Percentiles rank a stretch among this genome's conserved stretches.
Evolutionary conservation across 1,140 invertebrate species (phyloP).

Genomic region (Andricus grossulariae): DNA sequence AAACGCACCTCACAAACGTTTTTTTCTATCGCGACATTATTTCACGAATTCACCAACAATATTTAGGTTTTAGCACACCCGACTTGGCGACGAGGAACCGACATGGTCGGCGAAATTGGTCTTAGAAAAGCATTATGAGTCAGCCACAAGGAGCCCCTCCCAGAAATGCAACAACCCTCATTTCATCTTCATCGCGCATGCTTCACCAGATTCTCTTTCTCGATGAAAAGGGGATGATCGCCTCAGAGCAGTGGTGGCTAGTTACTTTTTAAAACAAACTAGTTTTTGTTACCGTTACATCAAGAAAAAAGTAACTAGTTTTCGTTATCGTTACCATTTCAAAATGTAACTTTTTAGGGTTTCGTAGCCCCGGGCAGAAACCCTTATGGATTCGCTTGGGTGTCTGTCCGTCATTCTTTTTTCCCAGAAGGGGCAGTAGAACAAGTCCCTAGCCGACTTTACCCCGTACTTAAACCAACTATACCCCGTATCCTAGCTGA

Average conservation of each 20-base stretch:
- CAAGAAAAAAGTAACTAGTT: too few species aligned
- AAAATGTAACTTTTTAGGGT: too few species aligned
- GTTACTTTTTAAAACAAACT: too few species aligned
- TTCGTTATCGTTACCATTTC: too few species aligned
- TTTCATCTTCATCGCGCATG: conserved; percentile 58
- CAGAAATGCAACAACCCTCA: conserved; percentile 58
- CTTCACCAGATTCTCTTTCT: conserved; percentile 33
- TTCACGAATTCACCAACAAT: neutral
- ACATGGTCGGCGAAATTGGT: conserved; percentile 10
- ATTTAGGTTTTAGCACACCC: neutral
- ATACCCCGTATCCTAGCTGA: too few species aligned
- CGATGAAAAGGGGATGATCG: conserved; percentile 14
- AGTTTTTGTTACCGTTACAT: too few species aligned
- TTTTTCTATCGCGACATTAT: neutral
- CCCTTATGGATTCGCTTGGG: too few species aligned
- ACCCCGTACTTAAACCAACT: too few species aligned
- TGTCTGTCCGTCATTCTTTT: too few species aligned
- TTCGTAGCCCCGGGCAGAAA: too few species aligned
- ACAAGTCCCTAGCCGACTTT: too few species aligned
- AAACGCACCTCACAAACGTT: conserved; percentile 30
- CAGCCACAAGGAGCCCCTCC: conserved; percentile 59
- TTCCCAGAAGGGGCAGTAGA: too few species aligned
- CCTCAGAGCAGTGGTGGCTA: neutral
- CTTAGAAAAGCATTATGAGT: conserved; percentile 56
- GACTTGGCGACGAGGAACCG: neutral